These are phyloP conservation scores for Haemorhous mexicanus DNA, from an alignment of 2,113 vertebrate species.

Conservation along the genomic window DNA sequence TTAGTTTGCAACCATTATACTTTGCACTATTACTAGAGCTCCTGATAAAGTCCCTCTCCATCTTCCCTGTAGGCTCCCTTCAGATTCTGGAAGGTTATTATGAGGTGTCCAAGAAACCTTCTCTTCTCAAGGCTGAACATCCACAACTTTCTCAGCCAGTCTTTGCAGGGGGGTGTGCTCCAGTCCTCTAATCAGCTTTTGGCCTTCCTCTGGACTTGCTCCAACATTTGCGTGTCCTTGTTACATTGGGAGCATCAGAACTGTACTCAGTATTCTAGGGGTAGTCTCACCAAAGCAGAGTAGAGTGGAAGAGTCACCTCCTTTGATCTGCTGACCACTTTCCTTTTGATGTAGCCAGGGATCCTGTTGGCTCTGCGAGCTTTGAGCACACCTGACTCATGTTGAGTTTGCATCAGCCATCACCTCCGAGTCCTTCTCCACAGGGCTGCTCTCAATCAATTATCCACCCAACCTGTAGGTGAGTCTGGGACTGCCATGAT, in stretches of 20 bases:
- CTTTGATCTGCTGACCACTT: background rate
- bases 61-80: background rate
- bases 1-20: background rate
- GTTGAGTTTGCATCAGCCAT: background rate
- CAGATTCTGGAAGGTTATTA: background rate
- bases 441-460: rapidly evolving
- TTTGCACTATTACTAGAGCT: background rate
- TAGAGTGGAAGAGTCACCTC: background rate
- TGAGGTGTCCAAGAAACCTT: background rate
- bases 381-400: rapidly evolving
- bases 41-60: background rate
- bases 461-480: too few species aligned
- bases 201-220: background rate
- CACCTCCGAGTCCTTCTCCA: rapidly evolving
- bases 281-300: background rate
- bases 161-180: background rate
- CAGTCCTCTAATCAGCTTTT: background rate
- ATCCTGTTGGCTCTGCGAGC: background rate
- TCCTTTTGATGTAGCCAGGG: background rate
- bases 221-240: background rate
- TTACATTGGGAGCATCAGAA: background rate
- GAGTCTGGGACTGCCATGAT: background rate
- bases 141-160: background rate
- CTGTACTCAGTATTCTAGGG: background rate
- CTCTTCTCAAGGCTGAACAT: background rate